Base-by-base conservation (phyloP, 1,140 invertebrate species). In the Venturia canescens region DNA sequence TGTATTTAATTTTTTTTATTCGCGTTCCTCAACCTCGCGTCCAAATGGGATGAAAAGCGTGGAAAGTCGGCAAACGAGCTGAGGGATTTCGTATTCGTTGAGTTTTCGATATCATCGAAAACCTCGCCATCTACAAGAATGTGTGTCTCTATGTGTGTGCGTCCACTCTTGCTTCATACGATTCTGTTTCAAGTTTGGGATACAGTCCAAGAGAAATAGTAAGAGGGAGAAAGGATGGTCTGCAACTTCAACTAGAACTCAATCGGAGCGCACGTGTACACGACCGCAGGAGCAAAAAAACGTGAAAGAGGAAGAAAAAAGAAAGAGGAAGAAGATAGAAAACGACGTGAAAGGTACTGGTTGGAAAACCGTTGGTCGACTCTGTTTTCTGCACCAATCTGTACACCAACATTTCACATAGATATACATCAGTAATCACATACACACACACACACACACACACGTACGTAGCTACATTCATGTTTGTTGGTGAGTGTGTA, bases 231-330 rank as follows among this genome's bases (percentile, higher is more conserved):
- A n/a, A 77, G 80, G 31, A 21, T 23, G 48, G 31, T 63, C 63
- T 63, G 50, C 79, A 82, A 79, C 71, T 70, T 70, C 53, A 34
- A 50, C 27, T 29, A 11, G 60, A 66, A 66, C 60, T 66, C 66
- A 69, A 69, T 69, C 29, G 66, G 29, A 31, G 60, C 57, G 38
- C 70, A 29, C 67, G 57, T 67, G 72, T 34, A 60, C 60, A 60
- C 60, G 76, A 69, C 66, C 27, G 29, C 66, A 16, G 31, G 66
- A 31, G 66, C 1, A 31, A 69, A 29, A 69, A 31, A n/a, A n/a
- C n/a, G 23, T 13, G n/a, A 53, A 69, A 11, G 15, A 34, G 34
- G 60, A 26, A 23, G 26, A 63, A 63, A 63, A 23, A 23, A 63
- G 60, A 27, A 69, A 11, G 15, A 34, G 48, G 78, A 63, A 66